phyloP scores from a whole-genome alignment of 64 coral and sea anemone species.

The Montipora cactus region DNA sequence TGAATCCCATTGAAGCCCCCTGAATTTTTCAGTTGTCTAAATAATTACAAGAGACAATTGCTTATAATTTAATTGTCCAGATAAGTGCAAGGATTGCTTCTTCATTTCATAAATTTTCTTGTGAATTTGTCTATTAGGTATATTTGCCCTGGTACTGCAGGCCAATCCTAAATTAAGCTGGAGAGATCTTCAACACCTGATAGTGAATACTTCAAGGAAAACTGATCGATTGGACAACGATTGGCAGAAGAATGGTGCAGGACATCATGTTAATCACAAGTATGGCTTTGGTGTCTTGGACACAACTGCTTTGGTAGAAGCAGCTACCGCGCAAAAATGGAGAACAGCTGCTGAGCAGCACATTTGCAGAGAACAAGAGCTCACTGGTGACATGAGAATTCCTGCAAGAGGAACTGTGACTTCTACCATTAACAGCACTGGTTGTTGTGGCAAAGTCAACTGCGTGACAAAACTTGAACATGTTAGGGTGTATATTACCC shows the following conservation, averaged over 20 bases:
- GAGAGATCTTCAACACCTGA: constrained; percentile 94
- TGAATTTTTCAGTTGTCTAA: no score
- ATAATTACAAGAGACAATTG: no score
- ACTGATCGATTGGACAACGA: constrained; percentile 77
- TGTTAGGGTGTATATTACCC: constrained; percentile 88
- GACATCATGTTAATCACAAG: constrained; percentile 93
- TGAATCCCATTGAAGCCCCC: no score
- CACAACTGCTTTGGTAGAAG: constrained; percentile 76
- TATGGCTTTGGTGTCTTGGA: constrained; percentile 98
- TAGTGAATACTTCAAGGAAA: constrained; percentile 89
- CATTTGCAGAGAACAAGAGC: constrained; percentile 85
- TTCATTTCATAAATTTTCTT: background rate
- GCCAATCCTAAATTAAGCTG: constrained; percentile 93
- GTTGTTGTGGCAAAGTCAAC: constrained; percentile 64
- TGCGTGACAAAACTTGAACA: constrained; percentile 95
- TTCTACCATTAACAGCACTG: constrained; percentile 73
- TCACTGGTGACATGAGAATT: constrained; percentile 64
- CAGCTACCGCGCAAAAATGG: constrained; percentile 72
- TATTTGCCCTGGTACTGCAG: constrained; percentile 95
- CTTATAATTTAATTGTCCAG: no score
- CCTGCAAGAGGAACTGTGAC: constrained; percentile 65
- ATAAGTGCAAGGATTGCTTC: no score
- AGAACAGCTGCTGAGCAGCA: constrained; percentile 84
- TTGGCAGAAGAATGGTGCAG: constrained; percentile 88
- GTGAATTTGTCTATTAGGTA: constrained; percentile 62